These are phyloP conservation scores for Lithophane socia DNA, from an alignment of 2,888 invertebrate genomes.

Conservation along the genomic window DNA sequence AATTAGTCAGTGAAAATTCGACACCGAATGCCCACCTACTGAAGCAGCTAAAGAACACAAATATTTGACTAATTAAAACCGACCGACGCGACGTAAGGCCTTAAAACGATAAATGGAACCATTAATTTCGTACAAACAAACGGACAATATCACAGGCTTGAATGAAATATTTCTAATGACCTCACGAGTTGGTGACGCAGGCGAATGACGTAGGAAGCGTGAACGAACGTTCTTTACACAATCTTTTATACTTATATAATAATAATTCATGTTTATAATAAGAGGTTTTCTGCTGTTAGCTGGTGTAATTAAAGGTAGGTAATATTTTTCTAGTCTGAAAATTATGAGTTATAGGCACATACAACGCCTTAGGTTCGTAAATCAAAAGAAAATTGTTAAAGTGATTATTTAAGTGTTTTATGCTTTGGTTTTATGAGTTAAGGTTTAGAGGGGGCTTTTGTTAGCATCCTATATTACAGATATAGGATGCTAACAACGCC, in stretches of 20 bases:
- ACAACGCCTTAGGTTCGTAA: constrained; percentile 34
- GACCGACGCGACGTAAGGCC: constrained; percentile 21
- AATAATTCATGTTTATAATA: constrained; percentile 55
- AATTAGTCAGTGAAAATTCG: constrained; percentile 7
- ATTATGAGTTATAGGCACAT: constrained; percentile 46
- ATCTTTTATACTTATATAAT: constrained; percentile 25
- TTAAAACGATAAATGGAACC: constrained; percentile 39
- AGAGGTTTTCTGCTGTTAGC: constrained; percentile 36
- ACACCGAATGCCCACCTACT: neutral
- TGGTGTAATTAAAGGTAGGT: constrained; percentile 47
- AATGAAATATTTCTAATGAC: constrained; percentile 56
- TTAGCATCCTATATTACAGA: neutral
- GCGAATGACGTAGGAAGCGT: constrained; percentile 44
- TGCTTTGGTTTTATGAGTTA: constrained; percentile 18
- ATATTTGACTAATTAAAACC: constrained; percentile 39
- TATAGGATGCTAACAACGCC: no score
- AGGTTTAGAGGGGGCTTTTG: neutral
- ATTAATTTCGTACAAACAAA: constrained; percentile 48
- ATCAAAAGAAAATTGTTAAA: constrained; percentile 45
- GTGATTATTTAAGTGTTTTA: constrained; percentile 41
- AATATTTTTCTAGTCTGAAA: constrained; percentile 53
- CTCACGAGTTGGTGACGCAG: constrained; percentile 53
- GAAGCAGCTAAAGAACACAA: constrained; percentile 21
- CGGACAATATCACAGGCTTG: constrained; percentile 9
- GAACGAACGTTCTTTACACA: constrained; percentile 21